These are phyloP conservation scores for Aphis craccivora DNA, from an alignment of 1,140 invertebrate genomes.

Conservation along the genomic window DNA sequence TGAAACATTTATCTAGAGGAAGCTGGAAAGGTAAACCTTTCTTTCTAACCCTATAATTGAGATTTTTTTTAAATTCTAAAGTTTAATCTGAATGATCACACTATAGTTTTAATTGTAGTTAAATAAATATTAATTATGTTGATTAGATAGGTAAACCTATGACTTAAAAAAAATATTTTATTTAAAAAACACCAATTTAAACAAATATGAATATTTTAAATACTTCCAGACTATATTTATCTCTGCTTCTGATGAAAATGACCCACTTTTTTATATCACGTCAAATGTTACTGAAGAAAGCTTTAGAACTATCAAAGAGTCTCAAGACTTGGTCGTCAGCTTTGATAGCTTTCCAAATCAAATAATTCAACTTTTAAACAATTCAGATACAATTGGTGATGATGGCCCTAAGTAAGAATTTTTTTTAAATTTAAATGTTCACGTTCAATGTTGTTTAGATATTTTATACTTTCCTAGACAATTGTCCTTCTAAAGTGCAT, in stretches of 20 bases:
- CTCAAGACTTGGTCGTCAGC: slow-evolving; percentile 43
- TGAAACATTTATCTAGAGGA: not conserved
- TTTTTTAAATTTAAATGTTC: not conserved
- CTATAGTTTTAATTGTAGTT: not conserved
- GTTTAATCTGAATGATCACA: not conserved
- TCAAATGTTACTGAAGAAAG: slow-evolving; percentile 46
- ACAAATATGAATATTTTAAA: not conserved
- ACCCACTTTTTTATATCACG: slow-evolving; percentile 44
- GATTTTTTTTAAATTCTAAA: not conserved
- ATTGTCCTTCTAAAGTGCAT: not conserved
- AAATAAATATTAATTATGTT: not conserved
- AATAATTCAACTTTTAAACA: slow-evolving; percentile 49
- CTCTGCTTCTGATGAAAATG: slow-evolving; percentile 48
- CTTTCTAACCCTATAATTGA: not conserved
- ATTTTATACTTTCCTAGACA: not conserved
- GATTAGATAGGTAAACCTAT: not conserved
- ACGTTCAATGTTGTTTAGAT: not conserved
- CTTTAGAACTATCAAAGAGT: slow-evolving; percentile 51
- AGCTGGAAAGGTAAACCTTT: not conserved
- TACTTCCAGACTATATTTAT: slow-evolving; percentile 45
- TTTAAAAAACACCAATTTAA: not conserved
- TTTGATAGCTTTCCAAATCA: slow-evolving; percentile 54
- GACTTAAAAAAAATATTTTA: not conserved
- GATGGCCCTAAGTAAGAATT: slow-evolving; percentile 24
- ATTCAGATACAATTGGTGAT: slow-evolving; percentile 25